These are phyloP conservation scores for Coendou prehensilis DNA, from an alignment of 2,797 vertebrate genomes.

Conservation along the genomic window DNA sequence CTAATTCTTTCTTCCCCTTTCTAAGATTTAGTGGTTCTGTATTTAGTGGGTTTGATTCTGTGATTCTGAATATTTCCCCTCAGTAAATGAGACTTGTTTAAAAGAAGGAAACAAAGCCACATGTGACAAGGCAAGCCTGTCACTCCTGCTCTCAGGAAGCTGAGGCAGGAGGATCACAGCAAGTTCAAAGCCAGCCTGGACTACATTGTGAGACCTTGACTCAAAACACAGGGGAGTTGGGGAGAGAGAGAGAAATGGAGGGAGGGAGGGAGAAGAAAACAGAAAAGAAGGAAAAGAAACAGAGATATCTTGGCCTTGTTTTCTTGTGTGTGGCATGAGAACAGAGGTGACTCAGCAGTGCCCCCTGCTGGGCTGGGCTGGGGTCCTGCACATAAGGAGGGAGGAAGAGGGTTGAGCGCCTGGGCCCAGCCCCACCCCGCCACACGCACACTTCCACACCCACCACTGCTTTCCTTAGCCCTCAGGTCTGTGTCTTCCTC, in stretches of 20 bases:
- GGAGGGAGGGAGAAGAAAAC: not conserved
- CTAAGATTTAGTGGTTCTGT: not conserved
- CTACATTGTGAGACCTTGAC: not conserved
- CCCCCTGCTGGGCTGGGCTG: not conserved
- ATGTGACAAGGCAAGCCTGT: not conserved
- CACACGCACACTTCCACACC: not conserved
- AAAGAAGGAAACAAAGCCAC: not conserved
- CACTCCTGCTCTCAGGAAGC: not conserved
- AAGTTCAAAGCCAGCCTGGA: not conserved
- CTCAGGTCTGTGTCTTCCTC: no score
- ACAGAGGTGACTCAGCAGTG: constrained; percentile 79
- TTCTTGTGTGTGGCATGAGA: constrained; percentile 73
- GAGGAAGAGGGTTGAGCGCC: no score
- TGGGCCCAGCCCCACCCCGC: not conserved
- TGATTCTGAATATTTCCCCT: not conserved
- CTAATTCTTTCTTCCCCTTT: not conserved
- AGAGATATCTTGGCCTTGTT: not conserved
- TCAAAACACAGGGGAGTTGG: not conserved
- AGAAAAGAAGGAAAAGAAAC: not conserved
- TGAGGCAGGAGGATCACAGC: not conserved
- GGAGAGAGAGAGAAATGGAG: not conserved
- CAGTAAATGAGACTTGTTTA: not conserved
- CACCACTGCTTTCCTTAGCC: not conserved
- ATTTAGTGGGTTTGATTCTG: not conserved
- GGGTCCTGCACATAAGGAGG: not conserved